Evolutionary conservation across 2,113 vertebrate genomes (phyloP), one percentile per base, ranked within the genome.

Genomic region (Peucedramus taeniatus): DNA sequence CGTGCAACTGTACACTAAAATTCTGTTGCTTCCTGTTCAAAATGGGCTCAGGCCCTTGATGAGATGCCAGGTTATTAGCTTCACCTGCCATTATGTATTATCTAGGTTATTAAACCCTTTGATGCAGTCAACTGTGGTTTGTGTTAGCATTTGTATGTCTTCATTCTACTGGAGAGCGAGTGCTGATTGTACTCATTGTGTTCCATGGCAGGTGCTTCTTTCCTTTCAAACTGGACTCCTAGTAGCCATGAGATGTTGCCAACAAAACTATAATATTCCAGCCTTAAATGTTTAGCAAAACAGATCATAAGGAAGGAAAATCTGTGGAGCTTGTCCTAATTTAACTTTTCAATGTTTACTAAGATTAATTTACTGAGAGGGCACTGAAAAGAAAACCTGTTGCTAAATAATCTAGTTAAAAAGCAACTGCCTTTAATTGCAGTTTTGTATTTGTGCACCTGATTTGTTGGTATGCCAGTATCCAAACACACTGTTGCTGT

Each of bases 371-470:
- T 95, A 87, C 88, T 59, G 78, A 93, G 42, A 91, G 80, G 53
- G 54, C 70, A 93, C 57, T 45, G 81, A 76, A 89, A 95, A 61
- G 78, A 47, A 94, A 97, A 97, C 97, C 95, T 97, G 97, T 98
- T 98, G 97, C 96, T 97, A 90, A 95, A 91, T 89, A 94, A 94
- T 93, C 66, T 90, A 60, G 83, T 92, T 96, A 94, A 96, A 96
- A 97, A 89, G 61, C 66, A 87, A 91, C 87, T 92, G 69, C 61
- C 71, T 97, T 97, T 98, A 98, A 97, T 96, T 96, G 94, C 81
- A 77, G 57, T 92, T 94, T 93, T 94, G 53, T 96, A 92, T 87
- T 92, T 87, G 66, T 92, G 74, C 71, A 85, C 88, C 90, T 80
- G 77, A 84, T 95, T 97, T 96, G 82, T 89, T 90, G 64, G 70